phyloP scores from a whole-genome alignment of 2,888 invertebrate species.

The Alsophila aescularia region DNA sequence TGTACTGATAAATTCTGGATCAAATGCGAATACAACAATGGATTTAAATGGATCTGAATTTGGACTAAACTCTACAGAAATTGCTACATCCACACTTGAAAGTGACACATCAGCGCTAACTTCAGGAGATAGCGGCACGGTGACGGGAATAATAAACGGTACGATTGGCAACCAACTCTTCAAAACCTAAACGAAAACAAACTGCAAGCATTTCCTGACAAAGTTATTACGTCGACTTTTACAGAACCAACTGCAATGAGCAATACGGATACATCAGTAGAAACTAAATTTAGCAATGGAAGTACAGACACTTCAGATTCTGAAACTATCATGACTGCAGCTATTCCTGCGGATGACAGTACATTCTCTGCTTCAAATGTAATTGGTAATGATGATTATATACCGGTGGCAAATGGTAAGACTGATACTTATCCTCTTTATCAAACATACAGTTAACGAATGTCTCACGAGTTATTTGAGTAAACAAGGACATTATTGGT shows the following conservation, averaged over 20 bases:
- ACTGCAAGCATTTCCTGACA: not conserved
- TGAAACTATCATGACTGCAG: not conserved
- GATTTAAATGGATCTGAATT: not conserved
- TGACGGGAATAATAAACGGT: conserved; percentile 1
- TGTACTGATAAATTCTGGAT: not conserved
- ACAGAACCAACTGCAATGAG: not conserved
- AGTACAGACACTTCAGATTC: not conserved
- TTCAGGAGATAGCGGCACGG: not conserved
- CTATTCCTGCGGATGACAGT: not conserved
- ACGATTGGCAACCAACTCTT: not conserved
- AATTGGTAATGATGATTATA: not conserved
- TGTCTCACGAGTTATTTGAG: not conserved
- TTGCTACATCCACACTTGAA: not conserved
- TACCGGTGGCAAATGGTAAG: not conserved
- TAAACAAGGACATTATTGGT: not conserved
- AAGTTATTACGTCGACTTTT: not conserved
- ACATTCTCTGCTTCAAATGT: not conserved
- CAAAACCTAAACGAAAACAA: too few species aligned
- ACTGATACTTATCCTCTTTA: not conserved
- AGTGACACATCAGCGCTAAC: not conserved
- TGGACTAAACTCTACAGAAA: not conserved
- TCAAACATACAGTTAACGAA: not conserved
- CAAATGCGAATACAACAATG: not conserved
- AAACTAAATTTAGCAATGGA: not conserved
- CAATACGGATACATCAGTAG: not conserved